phyloP scores from a whole-genome alignment of 2,113 vertebrate genomes.

The Melanerpes formicivorus region DNA sequence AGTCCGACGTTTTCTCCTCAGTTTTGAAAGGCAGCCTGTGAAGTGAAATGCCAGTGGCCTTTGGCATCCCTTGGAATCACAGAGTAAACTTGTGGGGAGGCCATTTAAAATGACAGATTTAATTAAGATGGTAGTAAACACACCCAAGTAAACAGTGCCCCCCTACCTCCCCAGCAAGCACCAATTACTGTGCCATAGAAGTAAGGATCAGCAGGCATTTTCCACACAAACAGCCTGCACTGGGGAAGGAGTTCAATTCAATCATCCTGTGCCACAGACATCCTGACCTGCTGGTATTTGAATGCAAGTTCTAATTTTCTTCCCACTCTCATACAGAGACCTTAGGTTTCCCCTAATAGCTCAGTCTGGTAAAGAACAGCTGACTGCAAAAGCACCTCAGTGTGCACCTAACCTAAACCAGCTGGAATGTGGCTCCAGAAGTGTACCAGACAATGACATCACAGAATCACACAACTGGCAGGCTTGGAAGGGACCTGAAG shows the following conservation, averaged over 20 bases:
- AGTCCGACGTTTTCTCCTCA: background rate
- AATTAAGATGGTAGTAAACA: background rate
- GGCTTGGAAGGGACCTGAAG: too few species aligned
- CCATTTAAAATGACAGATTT: background rate
- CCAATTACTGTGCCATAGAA: background rate
- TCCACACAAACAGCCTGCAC: background rate
- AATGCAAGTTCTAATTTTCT: slow-evolving; percentile 7
- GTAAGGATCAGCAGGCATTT: background rate
- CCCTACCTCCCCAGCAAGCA: background rate
- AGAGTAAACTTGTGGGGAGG: background rate
- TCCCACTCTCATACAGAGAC: background rate
- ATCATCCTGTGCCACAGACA: background rate
- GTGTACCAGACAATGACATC: background rate
- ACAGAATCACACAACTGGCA: too few species aligned
- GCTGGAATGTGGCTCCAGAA: background rate
- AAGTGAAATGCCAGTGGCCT: background rate
- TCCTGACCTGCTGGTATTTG: slow-evolving; percentile 30
- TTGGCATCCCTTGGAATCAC: background rate
- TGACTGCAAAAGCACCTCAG: background rate
- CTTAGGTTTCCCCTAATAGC: background rate
- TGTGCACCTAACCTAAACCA: background rate
- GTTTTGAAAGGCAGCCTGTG: background rate
- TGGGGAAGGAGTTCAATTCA: background rate
- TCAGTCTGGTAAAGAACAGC: background rate
- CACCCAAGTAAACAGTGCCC: background rate